Evolutionary conservation across 1,140 invertebrate genomes (phyloP).

Genomic region (Calephelis nemesis): DNA sequence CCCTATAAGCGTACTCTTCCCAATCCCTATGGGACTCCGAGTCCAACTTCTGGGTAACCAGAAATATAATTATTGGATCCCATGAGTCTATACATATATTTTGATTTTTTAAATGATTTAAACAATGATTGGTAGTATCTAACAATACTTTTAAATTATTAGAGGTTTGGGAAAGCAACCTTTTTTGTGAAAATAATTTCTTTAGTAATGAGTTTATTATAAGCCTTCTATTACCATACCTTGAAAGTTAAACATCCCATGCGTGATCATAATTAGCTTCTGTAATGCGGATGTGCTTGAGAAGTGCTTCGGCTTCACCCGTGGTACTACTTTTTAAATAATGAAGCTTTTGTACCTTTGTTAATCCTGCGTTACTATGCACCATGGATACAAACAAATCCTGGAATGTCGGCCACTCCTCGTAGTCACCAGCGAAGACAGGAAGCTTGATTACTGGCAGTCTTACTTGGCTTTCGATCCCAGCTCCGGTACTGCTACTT

Average conservation of each 20-base stretch:
- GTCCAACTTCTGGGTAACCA: conserved; percentile 43
- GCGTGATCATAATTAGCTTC: conserved; percentile 56
- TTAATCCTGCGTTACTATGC: background rate
- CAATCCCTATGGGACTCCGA: conserved; percentile 38
- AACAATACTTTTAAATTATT: conserved; percentile 39
- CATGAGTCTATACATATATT: conserved; percentile 37
- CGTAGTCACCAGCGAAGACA: conserved; percentile 6
- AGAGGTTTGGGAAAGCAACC: conserved; percentile 35
- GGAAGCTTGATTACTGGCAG: background rate
- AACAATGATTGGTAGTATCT: conserved; percentile 42
- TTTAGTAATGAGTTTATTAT: conserved; percentile 53
- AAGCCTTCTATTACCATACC: conserved; percentile 55
- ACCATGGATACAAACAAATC: conserved; percentile 18
- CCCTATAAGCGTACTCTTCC: conserved; percentile 27
- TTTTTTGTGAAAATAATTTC: conserved; percentile 37
- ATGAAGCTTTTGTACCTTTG: conserved; percentile 13
- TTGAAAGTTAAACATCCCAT: conserved; percentile 47
- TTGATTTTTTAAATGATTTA: conserved; percentile 41
- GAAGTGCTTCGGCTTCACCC: conserved; percentile 43
- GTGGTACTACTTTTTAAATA: conserved; percentile 32
- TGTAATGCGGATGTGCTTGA: conserved; percentile 43
- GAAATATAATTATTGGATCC: conserved; percentile 44
- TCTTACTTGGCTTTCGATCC: background rate
- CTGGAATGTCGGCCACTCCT: conserved; percentile 20
- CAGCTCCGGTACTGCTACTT: background rate